These are phyloP conservation scores for Gari tellinella DNA, from an alignment of 2,888 invertebrate genomes.

Conservation along the genomic window DNA sequence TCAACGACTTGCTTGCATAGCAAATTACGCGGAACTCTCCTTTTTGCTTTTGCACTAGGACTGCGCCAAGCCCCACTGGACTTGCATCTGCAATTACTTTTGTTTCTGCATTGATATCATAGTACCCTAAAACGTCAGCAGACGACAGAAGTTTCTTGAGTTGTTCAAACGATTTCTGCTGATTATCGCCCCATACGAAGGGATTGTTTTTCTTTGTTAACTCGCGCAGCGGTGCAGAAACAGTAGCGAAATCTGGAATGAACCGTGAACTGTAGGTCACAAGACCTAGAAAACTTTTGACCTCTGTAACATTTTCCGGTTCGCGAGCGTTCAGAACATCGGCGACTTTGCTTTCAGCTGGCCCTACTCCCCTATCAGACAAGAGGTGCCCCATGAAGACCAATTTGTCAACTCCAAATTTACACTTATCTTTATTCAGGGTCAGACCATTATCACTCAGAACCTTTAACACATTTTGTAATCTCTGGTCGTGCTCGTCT, in stretches of 20 bases:
- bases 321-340: conserved; percentile 22
- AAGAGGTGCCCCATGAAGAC: conserved; percentile 24
- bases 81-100: conserved; percentile 18
- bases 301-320: conserved; percentile 22
- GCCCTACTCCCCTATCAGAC: conserved; percentile 25
- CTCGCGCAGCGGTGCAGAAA: conserved; percentile 20
- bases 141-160: conserved; percentile 19
- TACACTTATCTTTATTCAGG: conserved; percentile 15
- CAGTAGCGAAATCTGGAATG: conserved; percentile 13
- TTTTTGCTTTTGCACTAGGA: neutral
- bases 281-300: conserved; percentile 27
- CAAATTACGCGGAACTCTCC: too few species aligned
- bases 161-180: conserved; percentile 19
- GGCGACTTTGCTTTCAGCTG: conserved; percentile 15
- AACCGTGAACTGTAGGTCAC: conserved; percentile 30
- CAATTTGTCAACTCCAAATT: conserved; percentile 9
- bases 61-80: conserved; percentile 17
- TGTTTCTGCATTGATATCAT: conserved; percentile 27
- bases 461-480: conserved; percentile 27
- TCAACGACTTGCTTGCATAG: too few species aligned
- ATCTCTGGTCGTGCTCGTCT: conserved; percentile 26
- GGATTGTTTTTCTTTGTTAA: conserved; percentile 11
- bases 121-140: conserved; percentile 17
- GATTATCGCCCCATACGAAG: conserved; percentile 18
- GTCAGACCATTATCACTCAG: conserved; percentile 17